phyloP scores from a whole-genome alignment of 1,140 invertebrate species.

The Caerostris extrusa region DNA sequence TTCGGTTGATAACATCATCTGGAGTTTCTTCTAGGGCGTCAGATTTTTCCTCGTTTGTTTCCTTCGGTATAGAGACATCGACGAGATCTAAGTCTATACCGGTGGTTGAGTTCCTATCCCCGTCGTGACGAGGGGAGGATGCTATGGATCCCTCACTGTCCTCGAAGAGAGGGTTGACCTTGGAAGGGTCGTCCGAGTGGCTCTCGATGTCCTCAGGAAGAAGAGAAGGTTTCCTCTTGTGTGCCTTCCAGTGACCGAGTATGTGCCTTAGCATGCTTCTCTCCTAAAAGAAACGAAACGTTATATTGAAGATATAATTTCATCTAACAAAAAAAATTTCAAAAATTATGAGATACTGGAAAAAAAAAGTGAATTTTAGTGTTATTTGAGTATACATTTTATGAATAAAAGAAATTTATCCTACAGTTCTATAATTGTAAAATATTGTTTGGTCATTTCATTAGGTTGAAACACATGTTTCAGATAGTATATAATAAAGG shows the following conservation, averaged over 20 bases:
- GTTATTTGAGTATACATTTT: no score
- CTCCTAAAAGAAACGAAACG: conserved; percentile 13
- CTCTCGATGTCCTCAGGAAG: conserved; percentile 45
- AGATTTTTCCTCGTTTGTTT: background rate
- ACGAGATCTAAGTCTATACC: conserved; percentile 8
- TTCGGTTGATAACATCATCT: conserved; percentile 30
- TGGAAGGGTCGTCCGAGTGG: conserved; percentile 40
- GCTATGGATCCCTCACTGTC: conserved; percentile 42
- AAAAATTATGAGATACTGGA: no score
- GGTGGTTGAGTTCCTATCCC: background rate
- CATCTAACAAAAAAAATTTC: no score
- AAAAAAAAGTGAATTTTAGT: no score
- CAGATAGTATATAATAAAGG: no score
- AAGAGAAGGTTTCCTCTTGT: conserved; percentile 44
- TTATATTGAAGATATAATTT: background rate
- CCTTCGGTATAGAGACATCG: background rate
- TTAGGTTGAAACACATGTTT: no score
- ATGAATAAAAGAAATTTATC: no score
- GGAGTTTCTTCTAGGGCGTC: conserved; percentile 5
- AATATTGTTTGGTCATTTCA: no score
- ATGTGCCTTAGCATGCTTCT: conserved; percentile 58
- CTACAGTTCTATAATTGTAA: no score
- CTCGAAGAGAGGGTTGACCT: conserved; percentile 60
- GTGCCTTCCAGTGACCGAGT: conserved; percentile 64
- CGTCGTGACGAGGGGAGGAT: background rate